Evolutionary conservation across 2,888 invertebrate genomes (phyloP).

Genomic region (Dastarcus helophoroides): DNA sequence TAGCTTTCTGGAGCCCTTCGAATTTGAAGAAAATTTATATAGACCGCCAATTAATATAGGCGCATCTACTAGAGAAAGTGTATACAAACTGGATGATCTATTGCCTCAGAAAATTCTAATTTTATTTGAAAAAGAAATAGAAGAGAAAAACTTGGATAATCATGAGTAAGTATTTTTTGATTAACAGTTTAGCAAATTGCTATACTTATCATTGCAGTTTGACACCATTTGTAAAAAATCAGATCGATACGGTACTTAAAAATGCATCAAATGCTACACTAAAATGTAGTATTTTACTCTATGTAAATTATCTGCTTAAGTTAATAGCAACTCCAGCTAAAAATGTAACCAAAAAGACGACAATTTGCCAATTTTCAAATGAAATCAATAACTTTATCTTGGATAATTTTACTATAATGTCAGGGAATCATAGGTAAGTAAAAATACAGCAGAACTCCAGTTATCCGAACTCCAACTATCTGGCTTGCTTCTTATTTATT

Average conservation of each 20-base stretch:
- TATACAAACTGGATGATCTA: constrained; percentile 40
- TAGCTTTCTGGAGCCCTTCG: constrained; percentile 14
- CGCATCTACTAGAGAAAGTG: constrained; percentile 37
- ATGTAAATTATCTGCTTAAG: constrained; percentile 27
- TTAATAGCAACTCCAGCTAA: constrained; percentile 23
- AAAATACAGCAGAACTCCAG: no score
- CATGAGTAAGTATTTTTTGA: constrained; percentile 13
- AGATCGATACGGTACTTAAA: constrained; percentile 3
- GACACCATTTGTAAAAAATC: constrained; percentile 12
- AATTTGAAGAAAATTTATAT: constrained; percentile 31
- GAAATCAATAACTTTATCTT: constrained; percentile 27
- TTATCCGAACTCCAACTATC: no score
- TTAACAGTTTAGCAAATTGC: constrained; percentile 2
- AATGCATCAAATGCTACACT: constrained; percentile 14
- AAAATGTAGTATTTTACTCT: constrained; percentile 27
- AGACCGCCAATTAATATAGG: constrained; percentile 42
- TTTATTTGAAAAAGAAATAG: constrained; percentile 22
- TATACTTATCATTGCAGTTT: constrained; percentile 20
- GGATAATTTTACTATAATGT: constrained; percentile 22
- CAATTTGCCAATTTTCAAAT: constrained; percentile 25
- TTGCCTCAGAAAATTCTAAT: constrained; percentile 36
- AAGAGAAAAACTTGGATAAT: constrained; percentile 10
- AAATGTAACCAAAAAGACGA: constrained; percentile 23
- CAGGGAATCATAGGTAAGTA: constrained; percentile 20
- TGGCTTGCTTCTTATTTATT: no score